These are phyloP conservation scores for Nebria brevicollis DNA, from an alignment of 2,888 invertebrate genomes.

Conservation along the genomic window DNA sequence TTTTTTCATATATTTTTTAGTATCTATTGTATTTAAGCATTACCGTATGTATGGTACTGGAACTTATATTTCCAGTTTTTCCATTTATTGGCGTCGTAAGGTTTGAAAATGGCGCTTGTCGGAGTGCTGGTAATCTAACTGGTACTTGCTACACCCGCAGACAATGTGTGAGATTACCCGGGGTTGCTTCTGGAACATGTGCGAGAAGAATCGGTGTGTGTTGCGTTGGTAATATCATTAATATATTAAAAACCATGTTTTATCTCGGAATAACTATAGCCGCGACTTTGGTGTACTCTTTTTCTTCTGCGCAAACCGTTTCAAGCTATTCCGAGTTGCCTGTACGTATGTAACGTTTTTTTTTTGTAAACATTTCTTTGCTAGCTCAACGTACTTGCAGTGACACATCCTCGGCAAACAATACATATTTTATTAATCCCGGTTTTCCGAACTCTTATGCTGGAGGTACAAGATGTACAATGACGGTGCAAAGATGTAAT, in stretches of 20 bases:
- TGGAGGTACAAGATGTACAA: conserved; percentile 76
- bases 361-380: conserved; percentile 48
- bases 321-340: conserved; percentile 12
- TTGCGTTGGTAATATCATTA: conserved; percentile 73
- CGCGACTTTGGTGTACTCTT: too few relatives aligned
- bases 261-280: neutral
- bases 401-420: conserved; percentile 75
- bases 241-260: conserved; percentile 19
- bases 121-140: conserved; percentile 71
- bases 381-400: conserved; percentile 81
- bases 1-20: neutral
- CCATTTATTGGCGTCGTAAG: conserved; percentile 71
- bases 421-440: conserved; percentile 85
- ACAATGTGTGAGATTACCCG: conserved; percentile 77
- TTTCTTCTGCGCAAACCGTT: too few relatives aligned
- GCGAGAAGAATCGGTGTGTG: conserved; percentile 80
- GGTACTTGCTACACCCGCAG: conserved; percentile 83
- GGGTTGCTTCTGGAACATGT: conserved; percentile 78
- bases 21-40: neutral
- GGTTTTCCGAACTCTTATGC: conserved; percentile 77
- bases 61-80: conserved; percentile 12
- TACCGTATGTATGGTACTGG: too few relatives aligned
- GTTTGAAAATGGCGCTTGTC: conserved; percentile 78
- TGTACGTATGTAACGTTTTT: too few relatives aligned
- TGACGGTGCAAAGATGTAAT: conserved; percentile 77